phyloP scores from a whole-genome alignment of 2,888 invertebrate genomes.

The Hoplodrina ambigua region DNA sequence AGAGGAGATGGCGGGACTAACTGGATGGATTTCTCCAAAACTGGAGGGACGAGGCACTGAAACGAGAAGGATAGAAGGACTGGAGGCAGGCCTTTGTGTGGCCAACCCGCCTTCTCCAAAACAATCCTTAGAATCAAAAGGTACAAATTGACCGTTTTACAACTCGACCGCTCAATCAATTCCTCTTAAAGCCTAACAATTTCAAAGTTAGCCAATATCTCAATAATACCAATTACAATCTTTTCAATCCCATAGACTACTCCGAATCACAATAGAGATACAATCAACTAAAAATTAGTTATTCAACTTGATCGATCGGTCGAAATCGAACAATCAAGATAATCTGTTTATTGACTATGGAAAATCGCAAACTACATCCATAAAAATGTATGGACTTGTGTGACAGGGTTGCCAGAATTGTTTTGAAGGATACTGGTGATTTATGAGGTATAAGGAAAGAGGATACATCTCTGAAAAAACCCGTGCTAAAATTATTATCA shows the following conservation, averaged over 20 bases:
- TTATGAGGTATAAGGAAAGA: slow-evolving; percentile 24
- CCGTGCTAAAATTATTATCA: background rate
- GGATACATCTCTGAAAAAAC: background rate
- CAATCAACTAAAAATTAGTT: slow-evolving; percentile 67
- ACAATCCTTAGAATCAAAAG: slow-evolving; percentile 35
- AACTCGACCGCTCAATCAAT: slow-evolving; percentile 60
- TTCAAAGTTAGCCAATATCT: slow-evolving; percentile 60
- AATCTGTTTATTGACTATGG: slow-evolving; percentile 74
- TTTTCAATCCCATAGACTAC: slow-evolving; percentile 60
- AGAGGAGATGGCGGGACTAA: too few species aligned
- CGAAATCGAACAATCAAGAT: slow-evolving; percentile 66
- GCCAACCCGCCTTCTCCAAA: background rate
- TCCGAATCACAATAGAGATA: slow-evolving; percentile 68
- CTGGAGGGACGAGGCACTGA: too few species aligned
- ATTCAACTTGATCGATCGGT: slow-evolving; percentile 62
- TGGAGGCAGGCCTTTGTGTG: too few species aligned
- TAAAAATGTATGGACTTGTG: slow-evolving; percentile 63
- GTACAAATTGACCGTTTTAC: slow-evolving; percentile 49
- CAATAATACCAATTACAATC: slow-evolving; percentile 59
- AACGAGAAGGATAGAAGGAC: too few species aligned
- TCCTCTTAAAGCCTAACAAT: slow-evolving; percentile 54
- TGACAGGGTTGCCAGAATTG: slow-evolving; percentile 62
- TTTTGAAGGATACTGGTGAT: slow-evolving; percentile 29
- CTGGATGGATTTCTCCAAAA: too few species aligned
- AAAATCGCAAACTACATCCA: slow-evolving; percentile 75